A percentile compares a stretch with the other conserved stretches of the same genome.
Conservation (phyloP, 2,797 vertebrate species). For the Sebastes umbrosus region DNA sequence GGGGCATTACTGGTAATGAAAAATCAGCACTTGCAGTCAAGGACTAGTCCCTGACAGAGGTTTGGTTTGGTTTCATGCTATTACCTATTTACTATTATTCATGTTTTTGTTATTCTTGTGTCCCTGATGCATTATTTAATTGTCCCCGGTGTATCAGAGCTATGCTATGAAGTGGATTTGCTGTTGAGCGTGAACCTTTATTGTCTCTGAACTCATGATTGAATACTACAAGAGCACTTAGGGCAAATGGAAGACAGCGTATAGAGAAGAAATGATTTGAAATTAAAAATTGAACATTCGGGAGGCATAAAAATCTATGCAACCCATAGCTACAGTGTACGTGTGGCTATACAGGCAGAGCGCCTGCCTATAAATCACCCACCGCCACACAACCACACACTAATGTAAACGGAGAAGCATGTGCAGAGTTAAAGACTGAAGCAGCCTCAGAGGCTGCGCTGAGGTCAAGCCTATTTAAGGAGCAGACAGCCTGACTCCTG, state of each 20-base stretch:
- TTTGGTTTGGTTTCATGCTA: constrained; percentile 29
- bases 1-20: constrained; percentile 29
- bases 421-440: constrained; percentile 66
- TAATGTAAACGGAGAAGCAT: constrained; percentile 69
- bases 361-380: constrained; percentile 36
- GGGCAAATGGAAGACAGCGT: not conserved
- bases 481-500: constrained; percentile 82
- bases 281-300: constrained; percentile 31
- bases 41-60: constrained; percentile 9
- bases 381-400: constrained; percentile 54
- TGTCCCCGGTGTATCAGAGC: not conserved
- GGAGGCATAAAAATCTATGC: constrained; percentile 1
- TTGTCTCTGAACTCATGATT: constrained; percentile 29
- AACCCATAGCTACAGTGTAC: not conserved
- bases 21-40: constrained; percentile 29
- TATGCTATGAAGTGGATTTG: constrained; percentile 35
- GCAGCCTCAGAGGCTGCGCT: constrained; percentile 69
- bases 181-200: constrained; percentile 2
- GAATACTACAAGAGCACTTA: constrained; percentile 25
- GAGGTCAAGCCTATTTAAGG: constrained; percentile 84
- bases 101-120: constrained; percentile 37
- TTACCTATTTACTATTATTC: constrained; percentile 56
- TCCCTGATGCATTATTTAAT: constrained; percentile 57
- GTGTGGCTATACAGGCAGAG: constrained; percentile 28
- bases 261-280: constrained; percentile 9